These are phyloP conservation scores for Gallirallus australis DNA, from an alignment of 2,797 vertebrate species.

Conservation along the genomic window DNA sequence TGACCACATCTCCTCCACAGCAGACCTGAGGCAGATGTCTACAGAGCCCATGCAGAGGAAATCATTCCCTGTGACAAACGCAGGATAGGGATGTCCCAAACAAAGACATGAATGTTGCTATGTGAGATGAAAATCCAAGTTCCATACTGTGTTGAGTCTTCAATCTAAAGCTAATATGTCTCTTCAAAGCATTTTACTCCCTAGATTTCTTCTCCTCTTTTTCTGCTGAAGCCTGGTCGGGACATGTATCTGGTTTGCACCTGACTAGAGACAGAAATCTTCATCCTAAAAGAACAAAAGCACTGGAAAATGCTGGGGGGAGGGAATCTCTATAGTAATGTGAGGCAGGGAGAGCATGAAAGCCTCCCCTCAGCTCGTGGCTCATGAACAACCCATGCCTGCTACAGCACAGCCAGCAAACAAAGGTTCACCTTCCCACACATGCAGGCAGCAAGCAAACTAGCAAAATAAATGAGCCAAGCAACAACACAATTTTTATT, in stretches of 20 bases:
- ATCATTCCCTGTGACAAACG: neutral
- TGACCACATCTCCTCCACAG: neutral
- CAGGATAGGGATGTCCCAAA: neutral
- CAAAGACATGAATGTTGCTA: neutral
- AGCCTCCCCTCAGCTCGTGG: neutral
- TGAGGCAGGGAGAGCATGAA: neutral
- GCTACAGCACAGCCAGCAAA: neutral
- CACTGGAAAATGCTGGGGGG: neutral
- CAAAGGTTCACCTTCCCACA: neutral
- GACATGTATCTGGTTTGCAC: neutral
- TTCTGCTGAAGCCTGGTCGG: neutral
- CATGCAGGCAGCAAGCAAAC: neutral
- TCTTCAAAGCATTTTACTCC: neutral
- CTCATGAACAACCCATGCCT: neutral
- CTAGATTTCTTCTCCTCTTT: neutral
- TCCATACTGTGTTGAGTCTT: neutral
- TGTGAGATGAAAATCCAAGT: neutral
- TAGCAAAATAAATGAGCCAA: constrained; percentile 4
- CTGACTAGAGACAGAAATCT: neutral
- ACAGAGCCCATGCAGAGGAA: neutral
- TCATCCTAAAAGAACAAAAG: neutral
- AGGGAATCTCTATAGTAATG: neutral
- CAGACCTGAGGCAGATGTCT: neutral
- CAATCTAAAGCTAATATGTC: neutral
- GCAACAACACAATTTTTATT: neutral